Conservation (phyloP, 2,113 vertebrate genomes). For the Boulengeromyrus knoepffleri region DNA sequence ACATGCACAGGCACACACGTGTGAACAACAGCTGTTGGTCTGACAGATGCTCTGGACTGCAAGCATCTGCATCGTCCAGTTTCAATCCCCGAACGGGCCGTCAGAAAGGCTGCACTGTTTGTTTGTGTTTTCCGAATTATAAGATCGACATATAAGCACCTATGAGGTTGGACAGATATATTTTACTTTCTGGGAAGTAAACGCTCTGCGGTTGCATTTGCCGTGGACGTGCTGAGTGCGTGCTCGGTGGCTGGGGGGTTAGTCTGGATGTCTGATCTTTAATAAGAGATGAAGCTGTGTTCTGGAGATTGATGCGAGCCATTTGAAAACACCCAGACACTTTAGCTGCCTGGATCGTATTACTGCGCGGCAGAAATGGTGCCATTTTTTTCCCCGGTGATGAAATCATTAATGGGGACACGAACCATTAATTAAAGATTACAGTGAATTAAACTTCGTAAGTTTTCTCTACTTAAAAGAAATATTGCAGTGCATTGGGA, state of each 20-base stretch:
- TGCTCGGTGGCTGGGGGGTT: neutral
- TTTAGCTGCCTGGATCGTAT: neutral
- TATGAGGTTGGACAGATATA: neutral
- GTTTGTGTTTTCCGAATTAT: neutral
- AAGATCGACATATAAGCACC: neutral
- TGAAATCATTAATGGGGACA: conserved; percentile 11
- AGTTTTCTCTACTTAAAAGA: conserved; percentile 1
- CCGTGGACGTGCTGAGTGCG: neutral
- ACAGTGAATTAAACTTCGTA: conserved; percentile 5
- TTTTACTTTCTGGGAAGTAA: neutral
- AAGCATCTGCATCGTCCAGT: neutral
- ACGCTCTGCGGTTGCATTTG: neutral
- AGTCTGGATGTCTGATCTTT: neutral
- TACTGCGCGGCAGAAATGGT: neutral
- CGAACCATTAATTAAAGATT: conserved; percentile 15
- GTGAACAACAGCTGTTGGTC: neutral
- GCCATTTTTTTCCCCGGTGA: neutral
- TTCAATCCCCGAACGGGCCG: neutral
- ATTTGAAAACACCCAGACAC: conserved; percentile 5
- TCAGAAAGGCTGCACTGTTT: neutral
- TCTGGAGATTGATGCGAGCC: conserved; percentile 9
- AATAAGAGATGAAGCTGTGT: conserved; percentile 12
- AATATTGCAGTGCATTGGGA: neutral
- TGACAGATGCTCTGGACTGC: neutral
- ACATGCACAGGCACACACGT: neutral